Percentiles rank a stretch among this genome's conserved stretches.
Evolutionary conservation across 2,797 vertebrate species (phyloP).

Genomic region (Fundulus diaphanus): DNA sequence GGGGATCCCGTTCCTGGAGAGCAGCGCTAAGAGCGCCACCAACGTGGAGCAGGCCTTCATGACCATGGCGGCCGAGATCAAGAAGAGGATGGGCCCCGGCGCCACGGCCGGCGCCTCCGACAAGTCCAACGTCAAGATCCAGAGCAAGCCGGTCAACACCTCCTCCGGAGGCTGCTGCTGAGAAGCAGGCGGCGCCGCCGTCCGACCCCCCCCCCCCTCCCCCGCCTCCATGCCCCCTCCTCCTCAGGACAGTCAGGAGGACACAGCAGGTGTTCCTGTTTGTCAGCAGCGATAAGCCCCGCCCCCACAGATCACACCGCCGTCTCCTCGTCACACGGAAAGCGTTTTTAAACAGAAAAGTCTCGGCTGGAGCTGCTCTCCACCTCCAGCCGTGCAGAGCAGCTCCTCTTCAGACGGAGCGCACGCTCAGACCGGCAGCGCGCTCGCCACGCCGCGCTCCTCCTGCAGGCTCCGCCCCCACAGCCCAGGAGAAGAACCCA

Average conservation of each 20-base stretch:
- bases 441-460: slow-evolving; percentile 29
- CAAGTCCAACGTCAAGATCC: slow-evolving; percentile 97
- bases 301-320: slow-evolving; percentile 49
- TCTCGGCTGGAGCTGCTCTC: slow-evolving; percentile 5
- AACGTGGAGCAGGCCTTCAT: slow-evolving; percentile 99
- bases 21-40: slow-evolving; percentile 96
- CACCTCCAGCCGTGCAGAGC: not conserved
- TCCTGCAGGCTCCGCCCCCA: slow-evolving; percentile 25
- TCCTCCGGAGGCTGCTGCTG: slow-evolving; percentile 96
- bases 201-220: slow-evolving; percentile 1
- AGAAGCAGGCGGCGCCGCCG: slow-evolving; percentile 64
- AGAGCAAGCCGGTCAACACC: slow-evolving; percentile 97
- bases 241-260: slow-evolving; percentile 34
- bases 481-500: slow-evolving; percentile 39
- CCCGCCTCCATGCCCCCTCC: slow-evolving; percentile 6
- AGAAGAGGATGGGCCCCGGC: slow-evolving; percentile 96
- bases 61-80: slow-evolving; percentile 99
- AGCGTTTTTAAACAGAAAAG: slow-evolving; percentile 47
- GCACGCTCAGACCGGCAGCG: slow-evolving; percentile 59
- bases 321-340: slow-evolving; percentile 66
- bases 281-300: slow-evolving; percentile 76
- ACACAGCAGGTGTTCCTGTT: slow-evolving; percentile 79
- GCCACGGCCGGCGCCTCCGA: slow-evolving; percentile 89
- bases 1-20: slow-evolving; percentile 97
- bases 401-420: slow-evolving; percentile 42